Evolutionary conservation across 2,113 vertebrate genomes (phyloP).

Genomic region (Ahaetulla prasina): DNA sequence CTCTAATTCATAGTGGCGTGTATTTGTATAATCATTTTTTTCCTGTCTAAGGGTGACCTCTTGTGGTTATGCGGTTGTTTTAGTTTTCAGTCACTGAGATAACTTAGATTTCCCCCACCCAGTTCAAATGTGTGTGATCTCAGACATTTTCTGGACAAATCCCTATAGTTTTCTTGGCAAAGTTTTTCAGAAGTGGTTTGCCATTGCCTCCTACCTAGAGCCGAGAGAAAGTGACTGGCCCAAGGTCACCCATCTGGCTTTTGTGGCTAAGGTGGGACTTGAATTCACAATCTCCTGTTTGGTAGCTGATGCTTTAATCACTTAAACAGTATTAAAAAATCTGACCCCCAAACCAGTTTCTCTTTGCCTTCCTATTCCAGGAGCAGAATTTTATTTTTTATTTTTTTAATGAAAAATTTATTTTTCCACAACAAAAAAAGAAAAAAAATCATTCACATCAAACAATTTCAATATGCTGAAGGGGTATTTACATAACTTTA

Average conservation of each 20-base stretch:
- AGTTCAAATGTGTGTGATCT: neutral
- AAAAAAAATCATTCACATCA: too few species aligned
- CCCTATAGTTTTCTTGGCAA: neutral
- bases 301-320: neutral
- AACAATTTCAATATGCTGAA: too few species aligned
- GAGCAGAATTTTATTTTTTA: neutral
- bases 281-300: neutral
- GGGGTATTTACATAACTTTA: too few species aligned
- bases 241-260: neutral
- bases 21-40: neutral
- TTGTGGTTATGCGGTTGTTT: neutral
- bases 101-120: neutral
- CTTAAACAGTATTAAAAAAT: neutral
- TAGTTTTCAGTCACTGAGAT: neutral
- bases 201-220: neutral
- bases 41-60: conserved; percentile 5
- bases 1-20: neutral
- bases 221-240: neutral
- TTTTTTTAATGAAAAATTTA: too few species aligned
- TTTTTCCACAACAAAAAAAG: too few species aligned
- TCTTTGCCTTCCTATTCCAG: neutral
- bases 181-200: neutral
- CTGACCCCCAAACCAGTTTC: neutral
- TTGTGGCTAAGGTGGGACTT: neutral
- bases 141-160: neutral